Evolutionary conservation across 2,113 vertebrate genomes (phyloP), one percentile per base, ranked within the genome.

Genomic region (Engystomops pustulosus): DNA sequence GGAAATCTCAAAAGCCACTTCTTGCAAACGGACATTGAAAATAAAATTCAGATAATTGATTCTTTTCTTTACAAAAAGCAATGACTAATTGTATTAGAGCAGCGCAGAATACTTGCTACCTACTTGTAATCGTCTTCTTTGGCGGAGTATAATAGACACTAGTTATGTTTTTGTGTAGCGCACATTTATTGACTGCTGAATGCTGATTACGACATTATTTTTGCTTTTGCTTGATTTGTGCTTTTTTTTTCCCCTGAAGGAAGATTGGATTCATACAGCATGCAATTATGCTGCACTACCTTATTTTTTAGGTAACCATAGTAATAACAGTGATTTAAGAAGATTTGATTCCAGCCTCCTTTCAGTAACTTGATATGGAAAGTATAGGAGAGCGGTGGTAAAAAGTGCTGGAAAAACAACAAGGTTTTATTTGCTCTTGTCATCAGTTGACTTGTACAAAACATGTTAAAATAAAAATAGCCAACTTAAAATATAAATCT

Each of bases 291-390:
- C 27, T 25, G 12, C 15, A 23, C 30, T 70, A 70, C 41, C 30
- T 49, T 81, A 51, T 47, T 69, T 72, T 81, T 81, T 71, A 81
- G 47, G 80, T 71, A 71, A 81, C 77, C 80, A 81, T 55, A 53
- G 80, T 55, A 71, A 81, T 81, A 41, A 55, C 44, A 9, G 32
- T 71, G 27, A 25, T 81, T 81, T 23, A 80, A 69, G 79, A 80
- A 80, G 32, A 51, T 15, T 30, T 69, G 2, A 69, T 67, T 69
- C 25, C 27, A 20, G 5, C 58, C 58, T 80, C 36, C 14, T 44
- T 67, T 47, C 23, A 80, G 41, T 80, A 47, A 45, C 58, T 65
- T 45, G 4, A 47, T 45, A 65, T 32, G 12, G 38, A 79, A 79
- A 79, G n/a, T 51, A 79, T 10, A 14, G 38, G 25, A 30, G 38